These are phyloP conservation scores for Salvelinus fontinalis DNA, from an alignment of 2,113 vertebrate species.

Conservation along the genomic window DNA sequence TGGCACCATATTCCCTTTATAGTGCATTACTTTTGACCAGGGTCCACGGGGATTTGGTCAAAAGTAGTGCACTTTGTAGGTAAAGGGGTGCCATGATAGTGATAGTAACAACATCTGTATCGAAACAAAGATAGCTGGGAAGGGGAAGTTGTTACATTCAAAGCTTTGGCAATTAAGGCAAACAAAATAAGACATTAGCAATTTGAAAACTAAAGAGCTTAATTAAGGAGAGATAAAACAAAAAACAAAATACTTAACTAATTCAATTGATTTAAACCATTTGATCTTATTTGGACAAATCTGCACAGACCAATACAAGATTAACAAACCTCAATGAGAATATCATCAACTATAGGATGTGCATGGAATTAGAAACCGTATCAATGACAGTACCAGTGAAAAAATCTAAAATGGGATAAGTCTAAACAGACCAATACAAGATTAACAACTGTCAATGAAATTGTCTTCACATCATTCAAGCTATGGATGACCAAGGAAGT, in stretches of 20 bases:
- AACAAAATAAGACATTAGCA: constrained; percentile 28
- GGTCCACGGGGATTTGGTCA: too few species aligned
- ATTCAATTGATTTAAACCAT: not conserved
- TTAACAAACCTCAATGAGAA: not conserved
- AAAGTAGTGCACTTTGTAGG: too few species aligned
- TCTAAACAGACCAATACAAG: not conserved
- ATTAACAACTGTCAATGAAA: not conserved
- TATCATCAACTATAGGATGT: not conserved
- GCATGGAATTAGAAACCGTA: not conserved
- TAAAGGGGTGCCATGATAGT: too few species aligned
- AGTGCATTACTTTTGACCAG: too few species aligned
- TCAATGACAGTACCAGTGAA: not conserved
- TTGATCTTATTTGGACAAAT: not conserved
- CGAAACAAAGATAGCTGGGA: not conserved
- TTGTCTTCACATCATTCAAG: not conserved
- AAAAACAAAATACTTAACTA: not conserved
- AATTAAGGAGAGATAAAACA: not conserved
- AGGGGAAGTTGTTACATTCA: constrained; percentile 48
- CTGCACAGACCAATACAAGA: not conserved
- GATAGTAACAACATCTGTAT: not conserved
- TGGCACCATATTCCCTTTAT: too few species aligned
- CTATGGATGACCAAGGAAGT: not conserved
- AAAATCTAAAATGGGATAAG: not conserved
- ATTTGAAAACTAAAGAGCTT: constrained; percentile 7
- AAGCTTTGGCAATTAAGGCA: constrained; percentile 57